Percentiles rank a stretch among this genome's conserved stretches.
phyloP scores from a whole-genome alignment of 2,113 vertebrate species.

The Ammospiza nelsoni region DNA sequence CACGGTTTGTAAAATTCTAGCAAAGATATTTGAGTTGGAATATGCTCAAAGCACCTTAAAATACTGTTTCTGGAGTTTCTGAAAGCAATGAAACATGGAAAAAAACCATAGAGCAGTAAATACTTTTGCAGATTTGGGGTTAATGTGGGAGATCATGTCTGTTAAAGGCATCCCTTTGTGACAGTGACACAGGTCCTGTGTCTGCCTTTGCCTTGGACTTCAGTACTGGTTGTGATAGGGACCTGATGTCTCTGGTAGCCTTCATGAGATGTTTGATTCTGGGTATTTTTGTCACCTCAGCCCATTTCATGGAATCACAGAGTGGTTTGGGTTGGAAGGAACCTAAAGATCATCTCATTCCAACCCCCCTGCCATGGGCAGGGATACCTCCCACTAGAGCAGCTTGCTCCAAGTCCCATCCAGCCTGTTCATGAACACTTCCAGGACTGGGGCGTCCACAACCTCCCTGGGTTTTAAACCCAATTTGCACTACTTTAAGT shows the following conservation, averaged over 20 bases:
- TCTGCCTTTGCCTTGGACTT: not conserved
- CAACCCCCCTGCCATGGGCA: not conserved
- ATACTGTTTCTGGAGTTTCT: not conserved
- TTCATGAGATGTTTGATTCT: not conserved
- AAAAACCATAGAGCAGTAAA: not conserved
- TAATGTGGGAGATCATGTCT: not conserved
- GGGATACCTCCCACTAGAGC: not conserved
- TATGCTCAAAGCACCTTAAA: not conserved
- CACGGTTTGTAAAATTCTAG: not conserved
- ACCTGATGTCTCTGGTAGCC: not conserved
- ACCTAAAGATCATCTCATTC: not conserved
- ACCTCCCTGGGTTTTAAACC: not conserved
- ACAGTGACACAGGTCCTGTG: not conserved
- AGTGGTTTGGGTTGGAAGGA: not conserved
- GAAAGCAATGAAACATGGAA: not conserved
- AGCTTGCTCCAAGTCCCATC: not conserved
- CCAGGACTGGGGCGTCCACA: not conserved
- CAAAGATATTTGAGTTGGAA: not conserved
- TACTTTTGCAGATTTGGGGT: accelerated
- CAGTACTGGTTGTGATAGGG: not conserved
- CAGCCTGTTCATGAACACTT: not conserved
- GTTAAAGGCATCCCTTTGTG: not conserved
- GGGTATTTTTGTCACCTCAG: not conserved
- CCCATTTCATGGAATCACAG: not conserved
- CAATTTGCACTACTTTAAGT: not conserved